Conservation (phyloP, 2,888 invertebrate species). For the Drosophila algonquin region DNA sequence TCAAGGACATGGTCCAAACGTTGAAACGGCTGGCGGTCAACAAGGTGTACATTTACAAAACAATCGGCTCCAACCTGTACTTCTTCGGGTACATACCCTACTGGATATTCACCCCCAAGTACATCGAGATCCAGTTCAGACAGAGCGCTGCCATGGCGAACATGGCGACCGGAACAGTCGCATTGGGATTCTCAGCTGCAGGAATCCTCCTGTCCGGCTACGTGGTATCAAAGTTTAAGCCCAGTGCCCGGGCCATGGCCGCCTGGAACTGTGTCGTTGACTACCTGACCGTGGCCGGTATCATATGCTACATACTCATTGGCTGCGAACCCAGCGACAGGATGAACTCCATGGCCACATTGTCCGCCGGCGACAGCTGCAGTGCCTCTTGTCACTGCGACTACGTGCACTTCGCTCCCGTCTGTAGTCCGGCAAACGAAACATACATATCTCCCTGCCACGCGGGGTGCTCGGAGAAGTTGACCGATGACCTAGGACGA, state of each 20-base stretch:
- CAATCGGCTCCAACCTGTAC: constrained; percentile 89
- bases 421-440: constrained; percentile 87
- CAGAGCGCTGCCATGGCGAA: constrained; percentile 89
- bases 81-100: constrained; percentile 89
- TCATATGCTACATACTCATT: constrained; percentile 87
- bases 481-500: constrained; percentile 44
- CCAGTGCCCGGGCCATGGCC: constrained; percentile 87
- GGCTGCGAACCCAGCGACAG: constrained; percentile 87
- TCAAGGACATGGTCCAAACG: constrained; percentile 86
- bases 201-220: constrained; percentile 87
- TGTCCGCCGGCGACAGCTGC: constrained; percentile 83
- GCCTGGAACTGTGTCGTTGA: constrained; percentile 88
- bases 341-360: constrained; percentile 34
- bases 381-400: constrained; percentile 88
- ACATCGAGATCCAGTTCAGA: constrained; percentile 91
- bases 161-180: constrained; percentile 89
- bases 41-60: constrained; percentile 88
- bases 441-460: constrained; percentile 91
- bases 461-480: constrained; percentile 87
- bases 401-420: constrained; percentile 89
- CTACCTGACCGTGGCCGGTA: constrained; percentile 86
- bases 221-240: constrained; percentile 87
- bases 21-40: constrained; percentile 87
- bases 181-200: constrained; percentile 87
- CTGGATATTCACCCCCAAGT: constrained; percentile 92